phyloP scores from a whole-genome alignment of 2,888 invertebrate genomes.

The Ophion ellenae region DNA sequence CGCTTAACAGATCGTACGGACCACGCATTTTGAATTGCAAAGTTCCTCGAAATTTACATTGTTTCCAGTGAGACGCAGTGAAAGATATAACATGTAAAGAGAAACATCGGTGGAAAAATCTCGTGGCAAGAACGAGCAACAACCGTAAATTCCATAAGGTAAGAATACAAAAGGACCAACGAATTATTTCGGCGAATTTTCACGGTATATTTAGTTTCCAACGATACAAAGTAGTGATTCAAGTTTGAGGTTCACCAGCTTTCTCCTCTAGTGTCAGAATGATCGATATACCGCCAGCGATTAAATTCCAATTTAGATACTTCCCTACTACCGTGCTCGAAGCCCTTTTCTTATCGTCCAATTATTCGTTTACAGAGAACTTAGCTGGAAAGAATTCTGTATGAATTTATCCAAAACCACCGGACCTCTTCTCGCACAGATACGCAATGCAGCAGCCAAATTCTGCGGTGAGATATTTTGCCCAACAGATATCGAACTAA shows the following conservation, averaged over 20 bases:
- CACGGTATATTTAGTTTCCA: too few species aligned
- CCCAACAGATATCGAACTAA: not conserved
- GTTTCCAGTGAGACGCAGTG: not conserved
- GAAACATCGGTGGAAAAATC: not conserved
- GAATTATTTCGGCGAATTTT: too few species aligned
- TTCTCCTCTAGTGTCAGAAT: too few species aligned
- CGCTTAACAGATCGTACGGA: not conserved
- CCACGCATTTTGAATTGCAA: slow-evolving; percentile 10
- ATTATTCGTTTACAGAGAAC: slow-evolving; percentile 80
- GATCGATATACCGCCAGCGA: too few species aligned
- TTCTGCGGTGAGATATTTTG: slow-evolving; percentile 72
- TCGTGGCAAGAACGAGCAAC: not conserved
- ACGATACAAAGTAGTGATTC: too few species aligned
- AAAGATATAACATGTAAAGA: slow-evolving; percentile 1
- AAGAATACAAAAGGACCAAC: too few species aligned
- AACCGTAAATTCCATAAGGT: slow-evolving; percentile 2
- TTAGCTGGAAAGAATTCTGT: slow-evolving; percentile 85
- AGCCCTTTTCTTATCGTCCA: slow-evolving; percentile 44
- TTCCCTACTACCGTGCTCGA: not conserved
- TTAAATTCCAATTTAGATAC: too few species aligned
- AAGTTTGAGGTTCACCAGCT: too few species aligned
- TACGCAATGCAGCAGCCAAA: slow-evolving; percentile 80
- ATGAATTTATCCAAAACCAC: slow-evolving; percentile 82
- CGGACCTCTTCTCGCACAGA: slow-evolving; percentile 80
- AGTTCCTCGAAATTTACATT: slow-evolving; percentile 2